phyloP scores from a whole-genome alignment of 2,888 invertebrate genomes.

The Dynastes hyllus region DNA sequence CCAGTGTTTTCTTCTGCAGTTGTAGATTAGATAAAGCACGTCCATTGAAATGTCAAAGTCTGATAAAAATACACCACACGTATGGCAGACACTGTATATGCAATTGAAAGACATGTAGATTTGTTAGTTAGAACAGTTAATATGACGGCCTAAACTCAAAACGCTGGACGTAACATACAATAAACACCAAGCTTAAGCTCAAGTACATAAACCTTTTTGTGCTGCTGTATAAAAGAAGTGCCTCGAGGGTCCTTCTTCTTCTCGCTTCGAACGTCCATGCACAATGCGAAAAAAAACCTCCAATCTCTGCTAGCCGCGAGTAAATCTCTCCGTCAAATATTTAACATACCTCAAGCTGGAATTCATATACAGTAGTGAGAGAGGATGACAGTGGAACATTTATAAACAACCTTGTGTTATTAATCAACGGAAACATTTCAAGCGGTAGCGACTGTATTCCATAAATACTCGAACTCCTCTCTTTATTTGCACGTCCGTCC shows the following conservation, averaged over 20 bases:
- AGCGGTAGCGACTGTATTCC: slow-evolving; percentile 58
- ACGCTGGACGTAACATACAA: too few relatives aligned
- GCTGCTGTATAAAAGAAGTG: slow-evolving; percentile 15
- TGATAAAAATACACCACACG: too few relatives aligned
- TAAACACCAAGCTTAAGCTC: too few relatives aligned
- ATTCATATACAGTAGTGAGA: slow-evolving; percentile 58
- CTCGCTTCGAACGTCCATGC: slow-evolving; percentile 7
- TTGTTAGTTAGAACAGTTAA: too few relatives aligned
- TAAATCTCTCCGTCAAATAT: slow-evolving; percentile 57
- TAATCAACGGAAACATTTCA: slow-evolving; percentile 57
- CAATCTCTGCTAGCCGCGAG: slow-evolving; percentile 47
- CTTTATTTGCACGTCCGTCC: slow-evolving; percentile 50
- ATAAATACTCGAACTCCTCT: slow-evolving; percentile 54
- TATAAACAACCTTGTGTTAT: slow-evolving; percentile 57
- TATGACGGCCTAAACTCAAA: too few relatives aligned
- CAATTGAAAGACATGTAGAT: too few relatives aligned
- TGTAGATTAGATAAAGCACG: too few relatives aligned
- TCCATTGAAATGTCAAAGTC: too few relatives aligned
- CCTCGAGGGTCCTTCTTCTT: slow-evolving; percentile 9
- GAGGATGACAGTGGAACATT: slow-evolving; percentile 58
- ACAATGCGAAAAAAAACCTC: slow-evolving; percentile 32
- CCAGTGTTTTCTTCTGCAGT: too few relatives aligned
- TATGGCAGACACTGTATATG: too few relatives aligned
- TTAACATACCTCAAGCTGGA: slow-evolving; percentile 57
- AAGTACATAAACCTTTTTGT: background rate